A percentile compares a stretch with the other conserved stretches of the same genome.
These are phyloP conservation scores for Drosophila setifemur DNA, from an alignment of 1,140 invertebrate species.

Conservation along the genomic window DNA sequence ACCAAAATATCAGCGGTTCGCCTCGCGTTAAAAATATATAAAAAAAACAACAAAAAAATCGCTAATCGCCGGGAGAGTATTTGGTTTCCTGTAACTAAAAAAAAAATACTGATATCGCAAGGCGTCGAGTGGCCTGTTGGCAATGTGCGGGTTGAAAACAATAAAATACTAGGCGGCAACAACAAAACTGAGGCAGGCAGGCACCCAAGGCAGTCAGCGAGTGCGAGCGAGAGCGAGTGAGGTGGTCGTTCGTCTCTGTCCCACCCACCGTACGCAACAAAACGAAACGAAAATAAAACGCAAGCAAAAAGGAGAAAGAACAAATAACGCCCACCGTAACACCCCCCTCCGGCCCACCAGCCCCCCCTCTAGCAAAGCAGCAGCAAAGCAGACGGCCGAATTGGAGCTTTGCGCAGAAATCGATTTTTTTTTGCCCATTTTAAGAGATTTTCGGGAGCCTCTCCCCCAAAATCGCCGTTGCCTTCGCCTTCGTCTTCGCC, in stretches of 20 bases:
- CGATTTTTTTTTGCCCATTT: slow-evolving; percentile 79
- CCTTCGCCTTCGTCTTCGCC: slow-evolving; percentile 6
- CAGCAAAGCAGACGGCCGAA: slow-evolving; percentile 55
- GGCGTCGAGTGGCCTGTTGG: slow-evolving; percentile 55
- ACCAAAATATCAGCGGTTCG: background rate
- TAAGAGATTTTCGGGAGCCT: slow-evolving; percentile 54
- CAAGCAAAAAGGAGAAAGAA: slow-evolving; percentile 64
- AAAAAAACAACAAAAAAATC: background rate
- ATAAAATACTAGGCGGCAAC: slow-evolving; percentile 57
- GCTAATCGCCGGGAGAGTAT: background rate
- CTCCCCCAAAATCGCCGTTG: slow-evolving; percentile 42
- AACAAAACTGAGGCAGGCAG: slow-evolving; percentile 33
- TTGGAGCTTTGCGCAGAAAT: slow-evolving; percentile 80
- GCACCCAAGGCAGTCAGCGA: slow-evolving; percentile 43
- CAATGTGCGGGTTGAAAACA: slow-evolving; percentile 55
- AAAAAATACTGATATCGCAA: slow-evolving; percentile 4
- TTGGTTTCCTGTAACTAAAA: background rate
- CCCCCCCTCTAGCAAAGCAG: slow-evolving; percentile 30
- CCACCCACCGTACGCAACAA: slow-evolving; percentile 55
- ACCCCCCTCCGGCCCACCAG: slow-evolving; percentile 37
- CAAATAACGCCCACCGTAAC: slow-evolving; percentile 75
- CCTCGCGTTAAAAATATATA: background rate
- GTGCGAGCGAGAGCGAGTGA: slow-evolving; percentile 24
- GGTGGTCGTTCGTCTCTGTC: slow-evolving; percentile 28
- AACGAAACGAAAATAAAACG: slow-evolving; percentile 59